Conservation (phyloP, 2,113 vertebrate genomes). For the Proterorhinus semilunaris region DNA sequence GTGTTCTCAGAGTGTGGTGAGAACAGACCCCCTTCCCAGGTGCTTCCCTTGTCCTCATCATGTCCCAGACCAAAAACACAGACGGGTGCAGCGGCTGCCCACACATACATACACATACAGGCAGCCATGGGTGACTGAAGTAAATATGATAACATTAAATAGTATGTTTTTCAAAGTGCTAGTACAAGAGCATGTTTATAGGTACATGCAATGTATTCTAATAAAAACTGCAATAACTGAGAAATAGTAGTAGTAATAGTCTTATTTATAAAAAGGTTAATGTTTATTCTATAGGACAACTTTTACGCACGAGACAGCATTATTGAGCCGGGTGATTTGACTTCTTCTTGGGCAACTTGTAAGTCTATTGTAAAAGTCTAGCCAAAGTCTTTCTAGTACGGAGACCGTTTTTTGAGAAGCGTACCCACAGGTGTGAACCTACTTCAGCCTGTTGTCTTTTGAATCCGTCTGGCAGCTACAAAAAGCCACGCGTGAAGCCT, state of each 20-base stretch:
- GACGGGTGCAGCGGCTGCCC: slow-evolving; percentile 26
- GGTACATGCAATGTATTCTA: too few relatives aligned
- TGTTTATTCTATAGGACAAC: too few relatives aligned
- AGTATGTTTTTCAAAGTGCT: too few relatives aligned
- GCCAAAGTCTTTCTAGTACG: too few relatives aligned
- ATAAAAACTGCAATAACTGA: too few relatives aligned
- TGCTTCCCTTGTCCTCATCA: slow-evolving; percentile 14
- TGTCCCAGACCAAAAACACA: slow-evolving; percentile 15
- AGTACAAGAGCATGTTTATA: too few relatives aligned
- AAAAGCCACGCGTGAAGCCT: slow-evolving; percentile 34
- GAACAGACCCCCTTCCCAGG: neutral
- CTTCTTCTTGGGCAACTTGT: neutral
- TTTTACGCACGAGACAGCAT: neutral
- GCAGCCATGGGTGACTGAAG: neutral
- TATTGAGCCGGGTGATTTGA: neutral
- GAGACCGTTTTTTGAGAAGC: neutral
- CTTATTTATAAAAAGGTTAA: too few relatives aligned
- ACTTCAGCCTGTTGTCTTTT: slow-evolving; percentile 20
- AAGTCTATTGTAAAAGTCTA: too few relatives aligned
- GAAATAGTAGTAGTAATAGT: too few relatives aligned
- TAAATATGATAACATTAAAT: neutral
- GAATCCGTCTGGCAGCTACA: slow-evolving; percentile 47
- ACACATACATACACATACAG: slow-evolving; percentile 1
- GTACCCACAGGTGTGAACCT: slow-evolving; percentile 7
- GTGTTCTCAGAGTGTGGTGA: slow-evolving; percentile 3